Evolutionary conservation across 2,888 invertebrate genomes (phyloP), one percentile per base, ranked within the genome.

Genomic region (Drosophila rellima): DNA sequence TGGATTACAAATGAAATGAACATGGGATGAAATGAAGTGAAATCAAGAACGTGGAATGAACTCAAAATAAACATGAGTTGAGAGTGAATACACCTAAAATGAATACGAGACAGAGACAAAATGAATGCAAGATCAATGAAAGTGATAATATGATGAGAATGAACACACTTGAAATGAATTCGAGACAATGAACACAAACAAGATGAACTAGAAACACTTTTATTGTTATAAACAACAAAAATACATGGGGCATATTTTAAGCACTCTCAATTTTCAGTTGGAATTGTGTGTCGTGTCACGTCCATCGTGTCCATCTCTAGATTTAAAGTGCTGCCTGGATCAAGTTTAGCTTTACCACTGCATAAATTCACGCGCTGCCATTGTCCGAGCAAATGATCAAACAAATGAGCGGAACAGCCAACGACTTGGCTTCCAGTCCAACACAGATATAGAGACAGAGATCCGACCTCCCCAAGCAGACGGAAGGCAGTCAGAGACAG

Each of bases 351-450:
- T 44, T 85, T 75, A 74, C 70, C 75, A 88, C 90, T 89, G 90
- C 90, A 91, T 90, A 91, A 91, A 90, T 90, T 91, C 90, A 91
- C 91, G 90, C 91, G 91, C 83, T 79, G 80, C 87, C 88, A 80
- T 89, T 90, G 89, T 90, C 85, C 85, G 78, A 87, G 82, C 85
- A 88, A 88, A 88, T 89, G 79, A 80, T 75, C 79, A 79, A 87
- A 89, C 88, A 90, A 89, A 90, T 91, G 85, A 75, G 75, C 75
- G 75, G 70, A 75, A 78, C 74, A 74, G 63, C 74, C 59, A 74
- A 67, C 65, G 65, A 65, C 40, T 62, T 48, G 54, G 66, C 52
- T 52, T 59, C 60, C 63, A 64, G 50, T 61, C 26, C 20, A 26
- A 2, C 26, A n/a, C 39, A 40, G 33, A 37, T 15, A 8, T 5